Evolutionary conservation across 2,113 vertebrate species (phyloP), one percentile per base, ranked within the genome.

Genomic region (Paedocypris sp.): DNA sequence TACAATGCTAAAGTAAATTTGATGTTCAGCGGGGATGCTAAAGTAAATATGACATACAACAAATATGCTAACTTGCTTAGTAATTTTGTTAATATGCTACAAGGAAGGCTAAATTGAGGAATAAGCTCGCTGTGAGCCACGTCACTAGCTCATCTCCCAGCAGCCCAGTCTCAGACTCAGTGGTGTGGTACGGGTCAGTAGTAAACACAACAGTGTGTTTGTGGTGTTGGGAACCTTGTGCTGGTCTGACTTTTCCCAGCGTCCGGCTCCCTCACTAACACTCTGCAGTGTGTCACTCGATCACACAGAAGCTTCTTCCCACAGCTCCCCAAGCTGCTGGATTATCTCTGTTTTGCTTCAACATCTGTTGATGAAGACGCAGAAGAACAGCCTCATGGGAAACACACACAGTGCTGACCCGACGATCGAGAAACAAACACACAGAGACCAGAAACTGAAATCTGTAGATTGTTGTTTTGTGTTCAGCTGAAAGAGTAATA

Each of bases 311-410:
- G 73, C 64, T 73, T 48, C 70, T 71, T 74, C 52, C 33, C 71
- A 74, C 66, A 9, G 63, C 60, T 62, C 58, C 49, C 42, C 28
- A n/a, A 41, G 66, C 35, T 39, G 43, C 32, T 36, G 75, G 77
- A 77, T 80, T 71, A 76, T 80, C 71, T 72, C 70, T 73, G 76
- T 81, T 81, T 79, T 42, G 74, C 62, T 77, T 69, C 72, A 76
- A 85, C 84, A 86, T 85, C 81, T 86, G 84, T 42, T 49, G 62
- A 67, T 66, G 67, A 77, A 75, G 76, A 65, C 70, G 74, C 79
- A 79, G 80, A 13, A 33, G 38, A 25, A 54, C 0, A 4, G 53
- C 20, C 60, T 64, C 39, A 18, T 38, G 57, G 31, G 57, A 50
- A 45, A 66, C 3, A 50, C 19, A 57, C 22, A 62, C 49, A 73